phyloP scores from a whole-genome alignment of 1,140 invertebrate species.

The Pseudomyrmex cubaensis region DNA sequence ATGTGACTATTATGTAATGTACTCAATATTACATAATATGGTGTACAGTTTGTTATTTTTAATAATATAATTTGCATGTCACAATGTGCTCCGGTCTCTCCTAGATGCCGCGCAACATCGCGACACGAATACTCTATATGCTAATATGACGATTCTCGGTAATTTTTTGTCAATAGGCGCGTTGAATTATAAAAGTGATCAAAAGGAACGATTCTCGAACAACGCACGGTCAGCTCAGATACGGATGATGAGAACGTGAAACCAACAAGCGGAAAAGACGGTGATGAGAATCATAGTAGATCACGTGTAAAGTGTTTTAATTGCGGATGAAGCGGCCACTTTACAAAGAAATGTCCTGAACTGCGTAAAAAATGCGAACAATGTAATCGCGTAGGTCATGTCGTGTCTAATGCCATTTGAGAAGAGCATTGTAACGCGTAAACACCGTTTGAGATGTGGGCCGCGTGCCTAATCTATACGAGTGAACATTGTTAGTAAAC shows the following conservation, averaged over 20 bases:
- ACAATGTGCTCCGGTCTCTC: too few relatives aligned
- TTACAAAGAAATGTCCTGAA: not conserved
- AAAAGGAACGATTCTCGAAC: too few relatives aligned
- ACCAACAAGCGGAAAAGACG: not conserved
- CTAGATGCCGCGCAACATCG: not conserved
- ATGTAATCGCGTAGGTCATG: not conserved
- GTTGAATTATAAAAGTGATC: not conserved
- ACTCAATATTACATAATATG: too few relatives aligned
- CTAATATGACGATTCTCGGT: not conserved
- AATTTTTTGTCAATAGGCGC: not conserved
- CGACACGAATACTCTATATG: not conserved
- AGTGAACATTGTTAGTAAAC: not conserved
- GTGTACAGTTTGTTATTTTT: too few relatives aligned
- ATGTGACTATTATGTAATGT: too few relatives aligned
- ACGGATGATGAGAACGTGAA: not conserved
- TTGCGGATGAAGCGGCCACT: not conserved
- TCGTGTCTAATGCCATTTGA: not conserved
- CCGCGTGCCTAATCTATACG: not conserved
- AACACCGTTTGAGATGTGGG: not conserved
- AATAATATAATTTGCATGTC: too few relatives aligned
- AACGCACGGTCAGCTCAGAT: too few relatives aligned
- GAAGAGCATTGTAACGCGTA: not conserved
- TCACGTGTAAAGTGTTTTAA: not conserved
- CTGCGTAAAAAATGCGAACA: not conserved
- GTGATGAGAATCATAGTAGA: not conserved